Percentiles rank a stretch among this genome's conserved stretches.
Evolutionary conservation across 1,140 invertebrate genomes (phyloP).

Genomic region (Euwallacea fornicatus): DNA sequence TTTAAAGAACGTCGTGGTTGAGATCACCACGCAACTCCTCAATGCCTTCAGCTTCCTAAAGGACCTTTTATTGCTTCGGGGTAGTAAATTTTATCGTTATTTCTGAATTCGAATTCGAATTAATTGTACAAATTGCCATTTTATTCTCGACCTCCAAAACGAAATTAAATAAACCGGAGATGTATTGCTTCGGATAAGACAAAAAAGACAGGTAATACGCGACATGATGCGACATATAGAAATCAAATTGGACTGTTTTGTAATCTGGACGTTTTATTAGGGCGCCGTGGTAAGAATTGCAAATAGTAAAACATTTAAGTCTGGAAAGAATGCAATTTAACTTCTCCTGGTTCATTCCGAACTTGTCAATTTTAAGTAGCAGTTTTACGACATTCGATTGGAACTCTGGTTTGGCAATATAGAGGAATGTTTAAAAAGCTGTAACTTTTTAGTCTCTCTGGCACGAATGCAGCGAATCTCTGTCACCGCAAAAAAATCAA

Average conservation of each 20-base stretch:
- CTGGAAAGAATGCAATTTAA: conserved; percentile 15
- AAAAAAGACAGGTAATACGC: conserved; percentile 16
- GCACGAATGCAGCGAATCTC: not conserved
- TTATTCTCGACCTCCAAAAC: conserved; percentile 4
- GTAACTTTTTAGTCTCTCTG: not conserved
- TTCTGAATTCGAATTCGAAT: no score
- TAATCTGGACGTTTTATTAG: conserved; percentile 19
- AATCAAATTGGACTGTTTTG: conserved; percentile 23
- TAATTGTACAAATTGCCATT: not conserved
- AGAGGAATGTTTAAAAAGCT: not conserved
- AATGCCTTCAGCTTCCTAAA: no score
- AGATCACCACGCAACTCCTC: no score
- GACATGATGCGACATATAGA: conserved; percentile 17
- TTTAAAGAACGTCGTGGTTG: no score
- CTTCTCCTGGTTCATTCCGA: conserved; percentile 5
- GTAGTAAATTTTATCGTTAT: no score
- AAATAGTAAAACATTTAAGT: conserved; percentile 20
- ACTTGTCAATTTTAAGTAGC: not conserved
- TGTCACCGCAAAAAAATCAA: no score
- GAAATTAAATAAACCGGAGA: conserved; percentile 16
- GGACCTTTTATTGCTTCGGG: no score
- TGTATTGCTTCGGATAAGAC: conserved; percentile 10
- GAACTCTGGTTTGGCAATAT: no score
- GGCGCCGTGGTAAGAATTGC: conserved; percentile 17
- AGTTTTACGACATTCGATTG: not conserved